These are phyloP conservation scores for Leptopilina clavipes DNA, from an alignment of 1,140 invertebrate genomes.

Conservation along the genomic window DNA sequence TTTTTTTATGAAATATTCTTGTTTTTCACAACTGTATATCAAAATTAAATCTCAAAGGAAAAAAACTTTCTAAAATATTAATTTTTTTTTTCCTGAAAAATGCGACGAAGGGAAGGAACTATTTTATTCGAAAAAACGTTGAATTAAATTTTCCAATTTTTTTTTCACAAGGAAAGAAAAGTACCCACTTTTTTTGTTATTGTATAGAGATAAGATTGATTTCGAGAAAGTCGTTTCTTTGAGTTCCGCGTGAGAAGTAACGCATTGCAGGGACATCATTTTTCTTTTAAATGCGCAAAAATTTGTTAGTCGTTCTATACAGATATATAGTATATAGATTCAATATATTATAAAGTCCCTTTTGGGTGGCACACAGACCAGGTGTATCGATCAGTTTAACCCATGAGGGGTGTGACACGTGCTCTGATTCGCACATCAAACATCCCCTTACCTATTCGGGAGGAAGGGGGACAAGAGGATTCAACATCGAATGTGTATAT, in stretches of 20 bases:
- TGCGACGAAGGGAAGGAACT: no score
- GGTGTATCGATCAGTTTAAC: conserved; percentile 52
- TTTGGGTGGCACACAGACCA: conserved; percentile 54
- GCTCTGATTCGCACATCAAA: conserved; percentile 62
- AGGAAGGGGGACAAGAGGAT: neutral
- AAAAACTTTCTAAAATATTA: no score
- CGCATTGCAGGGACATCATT: conserved; percentile 52
- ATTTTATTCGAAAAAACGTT: no score
- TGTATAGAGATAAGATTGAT: no score
- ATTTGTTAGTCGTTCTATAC: conserved; percentile 53
- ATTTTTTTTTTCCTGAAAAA: no score
- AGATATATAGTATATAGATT: no score
- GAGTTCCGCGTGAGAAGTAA: conserved; percentile 53
- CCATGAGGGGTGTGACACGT: conserved; percentile 51
- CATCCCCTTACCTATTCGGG: conserved; percentile 34
- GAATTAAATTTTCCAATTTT: no score
- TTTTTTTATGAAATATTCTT: no score
- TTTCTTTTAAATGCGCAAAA: conserved; percentile 47
- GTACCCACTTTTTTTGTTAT: no score
- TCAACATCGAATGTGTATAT: neutral
- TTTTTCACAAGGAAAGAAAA: no score
- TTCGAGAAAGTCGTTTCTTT: conserved; percentile 16
- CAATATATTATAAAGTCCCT: conserved; percentile 46
- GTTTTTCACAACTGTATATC: no score
- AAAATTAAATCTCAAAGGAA: no score